Evolutionary conservation across 1,140 invertebrate genomes (phyloP).

Genomic region (Gryon sp.): DNA sequence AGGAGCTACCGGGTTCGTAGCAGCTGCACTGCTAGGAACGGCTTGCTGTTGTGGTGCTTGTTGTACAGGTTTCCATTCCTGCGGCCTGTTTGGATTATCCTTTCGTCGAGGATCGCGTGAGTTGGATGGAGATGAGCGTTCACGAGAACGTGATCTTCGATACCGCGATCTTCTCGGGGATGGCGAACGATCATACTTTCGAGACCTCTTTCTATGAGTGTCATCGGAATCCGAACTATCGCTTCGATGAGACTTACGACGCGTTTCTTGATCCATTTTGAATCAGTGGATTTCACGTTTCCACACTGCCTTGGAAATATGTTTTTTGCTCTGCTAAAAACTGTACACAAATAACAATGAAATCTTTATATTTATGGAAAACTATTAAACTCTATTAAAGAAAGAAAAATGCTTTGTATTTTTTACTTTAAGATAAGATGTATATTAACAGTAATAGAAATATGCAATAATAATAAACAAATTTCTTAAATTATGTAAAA

Average conservation of each 20-base stretch:
- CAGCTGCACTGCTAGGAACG: background rate
- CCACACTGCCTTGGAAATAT: background rate
- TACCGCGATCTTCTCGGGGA: slow-evolving; percentile 75
- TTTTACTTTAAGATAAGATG: too few relatives aligned
- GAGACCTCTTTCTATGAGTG: slow-evolving; percentile 70
- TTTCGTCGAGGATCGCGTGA: slow-evolving; percentile 73
- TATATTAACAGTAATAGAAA: too few relatives aligned
- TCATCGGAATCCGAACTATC: slow-evolving; percentile 75
- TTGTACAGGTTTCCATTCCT: slow-evolving; percentile 71
- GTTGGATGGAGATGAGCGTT: slow-evolving; percentile 71
- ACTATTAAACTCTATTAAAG: too few relatives aligned
- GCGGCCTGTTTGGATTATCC: slow-evolving; percentile 64
- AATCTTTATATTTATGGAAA: too few relatives aligned
- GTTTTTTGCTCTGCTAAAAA: background rate
- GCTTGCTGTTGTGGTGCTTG: slow-evolving; percentile 54
- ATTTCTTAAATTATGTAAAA: too few relatives aligned
- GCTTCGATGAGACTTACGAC: slow-evolving; percentile 71
- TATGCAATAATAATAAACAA: too few relatives aligned
- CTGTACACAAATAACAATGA: background rate
- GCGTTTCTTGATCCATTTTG: slow-evolving; percentile 72
- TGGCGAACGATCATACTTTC: slow-evolving; percentile 76
- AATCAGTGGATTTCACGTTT: slow-evolving; percentile 2
- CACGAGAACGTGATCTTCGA: slow-evolving; percentile 72
- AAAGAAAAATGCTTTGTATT: too few relatives aligned
- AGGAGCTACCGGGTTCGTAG: slow-evolving; percentile 44